Conservation (phyloP, 2,113 vertebrate species). For the Dinomys branickii region DNA sequence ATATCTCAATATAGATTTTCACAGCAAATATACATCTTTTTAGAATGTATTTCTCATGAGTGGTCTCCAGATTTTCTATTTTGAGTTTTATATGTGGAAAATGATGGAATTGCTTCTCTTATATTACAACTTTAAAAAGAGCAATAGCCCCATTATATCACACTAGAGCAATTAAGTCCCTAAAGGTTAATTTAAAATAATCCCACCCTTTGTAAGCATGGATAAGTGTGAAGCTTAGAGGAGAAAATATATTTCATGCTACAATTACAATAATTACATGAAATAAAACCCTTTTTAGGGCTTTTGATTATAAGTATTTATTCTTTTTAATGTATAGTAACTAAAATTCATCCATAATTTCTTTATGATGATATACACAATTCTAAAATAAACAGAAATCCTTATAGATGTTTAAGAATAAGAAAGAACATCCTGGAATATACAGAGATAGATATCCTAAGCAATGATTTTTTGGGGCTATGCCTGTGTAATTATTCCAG, state of each 20-base stretch:
- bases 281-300: background rate
- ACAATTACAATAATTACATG: background rate
- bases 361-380: slow-evolving; percentile 70
- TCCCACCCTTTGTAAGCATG: slow-evolving; percentile 29
- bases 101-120: slow-evolving; percentile 7
- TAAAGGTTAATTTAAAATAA: slow-evolving; percentile 55
- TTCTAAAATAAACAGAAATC: slow-evolving; percentile 68
- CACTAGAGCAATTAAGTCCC: background rate
- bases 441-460: background rate
- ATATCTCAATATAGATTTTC: slow-evolving; percentile 48
- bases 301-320: background rate
- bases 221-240: background rate
- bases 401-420: slow-evolving; percentile 32
- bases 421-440: background rate
- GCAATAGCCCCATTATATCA: background rate
- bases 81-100: slow-evolving; percentile 33
- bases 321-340: background rate
- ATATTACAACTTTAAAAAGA: slow-evolving; percentile 54
- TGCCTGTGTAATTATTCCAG: background rate
- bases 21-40: slow-evolving; percentile 25
- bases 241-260: slow-evolving; percentile 35
- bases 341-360: slow-evolving; percentile 13
- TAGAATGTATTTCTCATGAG: background rate
- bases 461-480: background rate
- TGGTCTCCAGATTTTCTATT: slow-evolving; percentile 37